Percentiles rank a stretch among this genome's conserved stretches.
Conservation (phyloP, 2,888 invertebrate species). For the Caenorhabditis sp. region DNA sequence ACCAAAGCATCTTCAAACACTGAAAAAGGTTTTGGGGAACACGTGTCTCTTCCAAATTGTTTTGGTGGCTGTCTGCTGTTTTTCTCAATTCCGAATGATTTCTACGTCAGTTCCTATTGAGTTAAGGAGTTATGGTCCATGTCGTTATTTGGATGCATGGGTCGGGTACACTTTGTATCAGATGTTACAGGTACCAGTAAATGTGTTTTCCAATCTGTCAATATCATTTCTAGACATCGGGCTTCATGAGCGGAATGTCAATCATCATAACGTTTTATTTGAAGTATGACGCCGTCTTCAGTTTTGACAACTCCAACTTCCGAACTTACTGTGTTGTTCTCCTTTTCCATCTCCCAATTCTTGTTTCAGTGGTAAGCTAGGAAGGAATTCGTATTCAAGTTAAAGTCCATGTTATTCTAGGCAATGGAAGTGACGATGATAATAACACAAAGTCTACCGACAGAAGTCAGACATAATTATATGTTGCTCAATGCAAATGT, state of each 20-base stretch:
- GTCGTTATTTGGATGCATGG: not conserved
- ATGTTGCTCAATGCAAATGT: not conserved
- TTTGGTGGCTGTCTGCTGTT: not conserved
- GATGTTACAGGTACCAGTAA: not conserved
- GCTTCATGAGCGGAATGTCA: not conserved
- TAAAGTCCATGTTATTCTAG: not conserved
- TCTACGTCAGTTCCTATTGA: not conserved
- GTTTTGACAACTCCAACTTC: not conserved
- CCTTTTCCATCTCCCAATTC: not conserved
- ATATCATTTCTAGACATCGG: too few relatives aligned
- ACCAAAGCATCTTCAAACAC: too few relatives aligned
- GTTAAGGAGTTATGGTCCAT: not conserved
- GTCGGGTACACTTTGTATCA: not conserved
- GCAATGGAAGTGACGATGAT: not conserved
- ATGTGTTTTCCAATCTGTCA: too few relatives aligned
- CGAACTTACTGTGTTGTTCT: not conserved
- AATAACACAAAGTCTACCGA: not conserved
- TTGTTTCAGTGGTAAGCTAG: not conserved
- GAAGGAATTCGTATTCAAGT: not conserved
- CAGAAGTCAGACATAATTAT: not conserved
- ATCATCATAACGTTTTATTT: not conserved
- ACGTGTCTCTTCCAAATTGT: not conserved
- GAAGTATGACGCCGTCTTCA: not conserved
- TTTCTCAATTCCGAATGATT: not conserved
- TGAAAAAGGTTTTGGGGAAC: not conserved